Base-by-base conservation (phyloP, 2,888 invertebrate species). In the Epiblema foenella region DNA sequence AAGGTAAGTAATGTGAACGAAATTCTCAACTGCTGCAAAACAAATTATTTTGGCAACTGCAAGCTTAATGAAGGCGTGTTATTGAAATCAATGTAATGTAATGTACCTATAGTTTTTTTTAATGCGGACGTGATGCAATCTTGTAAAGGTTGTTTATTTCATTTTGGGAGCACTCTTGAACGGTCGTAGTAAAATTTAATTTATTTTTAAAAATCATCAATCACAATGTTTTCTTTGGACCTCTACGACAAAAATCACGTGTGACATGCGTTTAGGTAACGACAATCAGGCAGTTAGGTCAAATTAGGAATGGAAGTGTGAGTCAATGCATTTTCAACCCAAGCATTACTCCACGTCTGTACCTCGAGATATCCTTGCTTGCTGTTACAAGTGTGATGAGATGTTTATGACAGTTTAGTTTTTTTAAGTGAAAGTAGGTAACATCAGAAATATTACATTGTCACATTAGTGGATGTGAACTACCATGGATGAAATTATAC, bases 211-310 rank as follows among this genome's bases (percentile, higher is more conserved):
- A n/a, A n/a, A n/a, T n/a, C n/a, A n/a, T n/a, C n/a, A n/a, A 46
- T n/a, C n/a, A 46, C 7, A 29, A 24, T 24, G 24, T 24, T 24
- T 24, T 3, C 24, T 24, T 8, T 54, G n/a, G 24, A n/a, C 12
- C n/a, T 49, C 72, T 68, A 68, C 58, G 72, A 72, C 58, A 64
- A 29, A n/a, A 52, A 37, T 29, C 29, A 57, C 56, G 33, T 33
- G 64, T 60, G 56, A 67, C 71, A 71, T 71, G 71, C 71, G 60
- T 39, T 64, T 54, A 67, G 18, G 57, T 66, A 67, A 57, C 54
- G 62, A 71, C 71, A 65, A 66, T 71, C 71, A 71, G 67, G 71
- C 71, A 71, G 2, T 57, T 64, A 49, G 59, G 9, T 69, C 60
- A 60, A 56, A 51, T 71, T 62, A 67, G 67, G 60, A 60, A 67